A percentile compares a stretch with the other conserved stretches of the same genome.
These are phyloP conservation scores for chimpanzee (Pan troglodytes) DNA, from an alignment of 2,113 vertebrate species.

Conservation along the genomic window NHGRI_mPanTro3-v2.1_pri NC_072401.2:32450001-32450500, in stretches of 20 bases:
- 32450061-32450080: no score
- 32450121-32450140: neutral
- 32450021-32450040: no score
- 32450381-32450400: neutral
- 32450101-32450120: neutral
- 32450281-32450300: neutral
- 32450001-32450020: no score
- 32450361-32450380: neutral
- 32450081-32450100: no score
- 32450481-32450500: neutral
- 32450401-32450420: neutral
- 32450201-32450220: neutral
- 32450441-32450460: neutral
- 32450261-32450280: neutral
- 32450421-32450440: neutral
- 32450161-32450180: neutral
- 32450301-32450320: neutral
- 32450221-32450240: neutral
- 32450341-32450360: neutral
- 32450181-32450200: neutral
- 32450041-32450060: no score
- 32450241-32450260: neutral
- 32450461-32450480: conserved; percentile 12
- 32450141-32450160: neutral
- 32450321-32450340: neutral